Conservation (phyloP, 2,797 vertebrate species). For the Clarias platycephalus region DNA sequence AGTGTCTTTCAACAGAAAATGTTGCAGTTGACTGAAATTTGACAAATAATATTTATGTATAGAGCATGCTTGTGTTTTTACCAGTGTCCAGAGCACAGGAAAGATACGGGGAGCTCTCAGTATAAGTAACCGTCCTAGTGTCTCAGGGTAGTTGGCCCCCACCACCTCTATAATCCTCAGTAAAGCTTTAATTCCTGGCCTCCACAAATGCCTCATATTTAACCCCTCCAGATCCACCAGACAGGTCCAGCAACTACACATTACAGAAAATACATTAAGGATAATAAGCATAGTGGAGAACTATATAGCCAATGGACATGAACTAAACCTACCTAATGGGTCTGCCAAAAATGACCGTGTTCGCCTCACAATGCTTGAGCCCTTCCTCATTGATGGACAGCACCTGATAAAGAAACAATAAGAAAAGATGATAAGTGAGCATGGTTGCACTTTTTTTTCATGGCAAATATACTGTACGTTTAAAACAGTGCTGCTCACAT, state of each 20-base stretch:
- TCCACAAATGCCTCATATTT: slow-evolving; percentile 94
- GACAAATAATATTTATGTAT: background rate
- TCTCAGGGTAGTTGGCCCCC: slow-evolving; percentile 93
- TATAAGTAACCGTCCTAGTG: slow-evolving; percentile 87
- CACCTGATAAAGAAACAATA: slow-evolving; percentile 71
- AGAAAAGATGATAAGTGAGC: background rate
- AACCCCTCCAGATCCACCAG: slow-evolving; percentile 92
- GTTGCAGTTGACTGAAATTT: background rate
- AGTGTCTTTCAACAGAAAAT: background rate
- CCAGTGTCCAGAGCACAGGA: slow-evolving; percentile 94
- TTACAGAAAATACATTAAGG: background rate
- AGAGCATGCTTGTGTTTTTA: slow-evolving; percentile 55
- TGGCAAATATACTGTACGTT: background rate
- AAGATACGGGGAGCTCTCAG: slow-evolving; percentile 89
- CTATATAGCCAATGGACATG: background rate
- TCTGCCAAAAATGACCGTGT: slow-evolving; percentile 82
- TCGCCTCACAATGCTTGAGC: slow-evolving; percentile 87
- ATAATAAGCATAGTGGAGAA: background rate
- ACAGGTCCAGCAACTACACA: slow-evolving; percentile 88
- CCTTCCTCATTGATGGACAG: slow-evolving; percentile 92
- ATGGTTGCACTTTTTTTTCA: background rate
- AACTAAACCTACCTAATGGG: slow-evolving; percentile 81
- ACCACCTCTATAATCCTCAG: slow-evolving; percentile 91
- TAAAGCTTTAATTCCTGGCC: slow-evolving; percentile 88
- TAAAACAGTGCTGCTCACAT: slow-evolving; percentile 70